These are phyloP conservation scores for Actinernus sp. DNA, from an alignment of 92 coral and sea anemone genomes.

Conservation along the genomic window DNA sequence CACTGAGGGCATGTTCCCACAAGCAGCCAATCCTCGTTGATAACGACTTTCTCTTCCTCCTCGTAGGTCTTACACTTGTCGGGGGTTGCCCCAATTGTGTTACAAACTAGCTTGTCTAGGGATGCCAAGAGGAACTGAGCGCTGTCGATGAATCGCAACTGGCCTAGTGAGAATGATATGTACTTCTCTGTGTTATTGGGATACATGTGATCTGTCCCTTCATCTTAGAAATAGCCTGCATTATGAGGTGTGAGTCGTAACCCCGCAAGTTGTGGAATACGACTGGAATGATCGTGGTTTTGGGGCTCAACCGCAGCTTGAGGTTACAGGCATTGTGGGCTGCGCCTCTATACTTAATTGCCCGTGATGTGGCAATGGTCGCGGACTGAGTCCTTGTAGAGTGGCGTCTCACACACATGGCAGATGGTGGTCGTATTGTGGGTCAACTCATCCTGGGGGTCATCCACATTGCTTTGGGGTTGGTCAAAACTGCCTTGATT, in stretches of 20 bases:
- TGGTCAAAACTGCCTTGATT: neutral
- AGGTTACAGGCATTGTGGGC: neutral
- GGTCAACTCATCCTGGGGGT: neutral
- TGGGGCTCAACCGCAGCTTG: neutral
- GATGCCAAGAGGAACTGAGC: slow-evolving; percentile 8
- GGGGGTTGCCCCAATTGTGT: too few relatives aligned
- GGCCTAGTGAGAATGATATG: slow-evolving; percentile 8
- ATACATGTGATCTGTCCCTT: slow-evolving; percentile 9
- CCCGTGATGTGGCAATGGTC: slow-evolving; percentile 6
- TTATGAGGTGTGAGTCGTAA: too few relatives aligned
- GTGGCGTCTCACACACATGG: slow-evolving; percentile 5
- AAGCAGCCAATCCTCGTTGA: too few relatives aligned
- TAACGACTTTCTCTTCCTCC: too few relatives aligned
- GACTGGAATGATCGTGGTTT: neutral
- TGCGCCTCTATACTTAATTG: neutral
- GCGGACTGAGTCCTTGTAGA: neutral
- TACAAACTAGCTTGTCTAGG: slow-evolving; percentile 1
- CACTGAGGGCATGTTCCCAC: too few relatives aligned
- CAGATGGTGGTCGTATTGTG: neutral
- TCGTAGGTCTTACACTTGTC: too few relatives aligned
- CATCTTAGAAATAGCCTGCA: slow-evolving; percentile 3
- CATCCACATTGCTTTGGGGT: neutral
- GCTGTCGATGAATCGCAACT: slow-evolving; percentile 15
- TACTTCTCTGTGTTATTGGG: slow-evolving; percentile 23
- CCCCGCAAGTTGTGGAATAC: slow-evolving; percentile 12